Conservation (phyloP, 1,140 invertebrate genomes). For the Lasaia peninsularis region DNA sequence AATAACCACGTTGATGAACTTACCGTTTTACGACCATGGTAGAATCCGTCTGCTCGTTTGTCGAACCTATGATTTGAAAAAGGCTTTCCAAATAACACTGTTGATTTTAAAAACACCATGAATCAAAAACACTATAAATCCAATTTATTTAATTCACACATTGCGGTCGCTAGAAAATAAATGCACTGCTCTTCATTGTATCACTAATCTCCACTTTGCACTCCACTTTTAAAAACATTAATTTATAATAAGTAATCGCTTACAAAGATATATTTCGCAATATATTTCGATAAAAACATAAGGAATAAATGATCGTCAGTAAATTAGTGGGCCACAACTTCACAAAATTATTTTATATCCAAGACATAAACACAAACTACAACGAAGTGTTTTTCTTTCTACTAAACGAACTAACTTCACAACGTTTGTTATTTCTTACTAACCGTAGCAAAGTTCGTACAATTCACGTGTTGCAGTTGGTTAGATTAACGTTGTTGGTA, state of each 20-base stretch:
- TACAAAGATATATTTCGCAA: neutral
- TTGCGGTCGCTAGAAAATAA: constrained; percentile 65
- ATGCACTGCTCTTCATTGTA: constrained; percentile 63
- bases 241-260: neutral
- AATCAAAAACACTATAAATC: constrained; percentile 68
- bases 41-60: constrained; percentile 74
- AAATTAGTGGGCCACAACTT: neutral
- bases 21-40: constrained; percentile 78
- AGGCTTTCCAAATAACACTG: constrained; percentile 65
- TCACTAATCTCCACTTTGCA: constrained; percentile 53
- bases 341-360: neutral
- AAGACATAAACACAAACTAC: constrained; percentile 7
- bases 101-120: constrained; percentile 67
- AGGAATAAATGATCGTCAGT: neutral
- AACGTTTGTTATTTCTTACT: neutral
- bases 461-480: neutral
- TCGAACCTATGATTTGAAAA: constrained; percentile 76
- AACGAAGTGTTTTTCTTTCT: constrained; percentile 6
- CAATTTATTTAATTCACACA: constrained; percentile 67
- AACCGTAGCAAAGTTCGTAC: neutral
- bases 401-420: constrained; percentile 4
- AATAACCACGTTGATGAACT: constrained; percentile 44
- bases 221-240: constrained; percentile 60
- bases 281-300: neutral
- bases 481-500: neutral